phyloP scores from a whole-genome alignment of 2,888 invertebrate species.

The Drosophila niveifrons region DNA sequence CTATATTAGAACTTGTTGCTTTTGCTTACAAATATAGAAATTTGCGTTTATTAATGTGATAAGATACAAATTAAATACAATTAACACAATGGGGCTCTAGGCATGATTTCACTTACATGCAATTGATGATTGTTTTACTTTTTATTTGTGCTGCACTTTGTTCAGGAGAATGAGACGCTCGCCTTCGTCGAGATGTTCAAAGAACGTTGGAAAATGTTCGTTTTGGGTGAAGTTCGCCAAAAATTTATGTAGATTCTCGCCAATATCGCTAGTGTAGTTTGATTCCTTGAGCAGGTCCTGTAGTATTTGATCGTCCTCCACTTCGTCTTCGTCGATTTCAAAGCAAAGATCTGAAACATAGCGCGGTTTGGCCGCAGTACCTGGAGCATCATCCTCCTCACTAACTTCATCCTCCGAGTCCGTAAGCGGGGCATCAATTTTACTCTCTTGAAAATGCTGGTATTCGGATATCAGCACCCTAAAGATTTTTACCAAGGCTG shows the following conservation, averaged over 20 bases:
- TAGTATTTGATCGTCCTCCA: constrained; percentile 86
- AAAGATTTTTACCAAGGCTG: constrained; percentile 90
- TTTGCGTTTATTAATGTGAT: constrained; percentile 48
- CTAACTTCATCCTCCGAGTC: constrained; percentile 70
- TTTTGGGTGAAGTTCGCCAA: constrained; percentile 88
- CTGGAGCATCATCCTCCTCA: constrained; percentile 66
- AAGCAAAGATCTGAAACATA: constrained; percentile 83
- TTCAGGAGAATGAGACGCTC: constrained; percentile 83
- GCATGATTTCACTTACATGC: constrained; percentile 3
- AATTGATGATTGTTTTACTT: constrained; percentile 2
- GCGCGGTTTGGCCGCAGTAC: constrained; percentile 73
- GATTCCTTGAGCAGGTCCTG: constrained; percentile 89
- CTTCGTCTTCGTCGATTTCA: constrained; percentile 83
- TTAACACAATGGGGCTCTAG: constrained; percentile 54
- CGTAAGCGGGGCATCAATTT: constrained; percentile 77
- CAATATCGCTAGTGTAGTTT: constrained; percentile 87
- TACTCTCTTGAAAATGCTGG: constrained; percentile 87
- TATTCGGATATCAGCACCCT: constrained; percentile 90
- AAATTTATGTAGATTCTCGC: constrained; percentile 88
- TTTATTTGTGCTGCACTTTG: constrained; percentile 76
- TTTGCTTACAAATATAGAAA: constrained; percentile 41
- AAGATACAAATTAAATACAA: constrained; percentile 56
- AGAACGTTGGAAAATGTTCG: constrained; percentile 88
- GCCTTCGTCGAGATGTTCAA: constrained; percentile 87
- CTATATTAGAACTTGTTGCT: constrained; percentile 5